Evolutionary conservation across 2,888 invertebrate species (phyloP), one percentile per base, ranked within the genome.

Genomic region (Morpho helenor): DNA sequence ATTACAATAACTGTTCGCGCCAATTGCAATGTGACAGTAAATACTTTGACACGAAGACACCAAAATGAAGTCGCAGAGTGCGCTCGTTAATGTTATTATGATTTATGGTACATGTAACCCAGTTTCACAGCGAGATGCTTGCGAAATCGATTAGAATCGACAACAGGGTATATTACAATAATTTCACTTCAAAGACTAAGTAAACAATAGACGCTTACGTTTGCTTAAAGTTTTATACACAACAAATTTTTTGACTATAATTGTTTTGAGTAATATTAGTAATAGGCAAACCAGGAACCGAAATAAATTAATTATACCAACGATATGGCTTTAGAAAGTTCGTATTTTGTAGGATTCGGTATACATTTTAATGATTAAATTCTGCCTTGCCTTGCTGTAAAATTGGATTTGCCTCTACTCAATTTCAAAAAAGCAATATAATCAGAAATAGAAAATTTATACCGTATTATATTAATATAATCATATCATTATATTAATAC

Each of bases 101-200:
- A 85, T 84, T 82, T 79, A 85, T 81, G 74, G 69, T 73, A 70
- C 76, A 75, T 76, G 71, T 81, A 81, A 81, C 84, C 85, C 74
- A 85, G 73, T 77, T 84, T 69, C 69, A 68, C 50, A 49, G 31
- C 65, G 66, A 70, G 70, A 72, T 66, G 67, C 69, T 78, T 78
- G 77, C 74, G 72, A 78, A 80, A 79, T 72, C 77, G 76, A 80
- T 80, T 80, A 76, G 74, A 72, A 67, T 65, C 69, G 66, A 71
- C 70, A 69, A 71, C 70, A 66, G 67, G 69, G 69, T 65, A 66
- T 61, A 58, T 57, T 69, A 72, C 75, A 76, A 72, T 66, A 66
- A 67, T 65, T 67, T 68, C 63, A 68, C 59, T 59, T 48, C 50
- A 31, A 45, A 44, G 49, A 45, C 57, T 48, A 44, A 42, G 43